phyloP scores from a whole-genome alignment of 37 sponge, comb jelly and placozoan species.

The Eunapius fragilis region DNA sequence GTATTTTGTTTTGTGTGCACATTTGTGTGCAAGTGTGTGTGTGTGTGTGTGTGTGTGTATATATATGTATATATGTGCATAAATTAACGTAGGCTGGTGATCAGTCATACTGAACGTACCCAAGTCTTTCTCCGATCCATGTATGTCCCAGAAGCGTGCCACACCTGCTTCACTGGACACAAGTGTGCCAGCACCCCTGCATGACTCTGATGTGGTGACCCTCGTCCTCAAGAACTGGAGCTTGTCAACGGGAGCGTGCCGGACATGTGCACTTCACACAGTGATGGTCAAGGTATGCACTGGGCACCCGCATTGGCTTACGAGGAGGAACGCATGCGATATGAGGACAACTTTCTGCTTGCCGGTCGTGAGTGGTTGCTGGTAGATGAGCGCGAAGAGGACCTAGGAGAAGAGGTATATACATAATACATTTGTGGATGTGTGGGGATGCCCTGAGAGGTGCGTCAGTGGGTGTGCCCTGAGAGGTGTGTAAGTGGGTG shows the following conservation, averaged over 20 bases:
- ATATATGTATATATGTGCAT: background rate
- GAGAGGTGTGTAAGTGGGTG: no score
- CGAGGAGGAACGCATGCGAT: constrained; percentile 47
- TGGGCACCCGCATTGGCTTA: constrained; percentile 6
- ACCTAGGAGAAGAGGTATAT: background rate
- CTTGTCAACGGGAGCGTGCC: constrained; percentile 83
- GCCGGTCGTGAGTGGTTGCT: constrained; percentile 52
- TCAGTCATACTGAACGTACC: constrained; percentile 30
- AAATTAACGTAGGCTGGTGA: no score
- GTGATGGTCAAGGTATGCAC: background rate
- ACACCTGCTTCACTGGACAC: constrained; percentile 88
- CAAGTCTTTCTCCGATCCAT: constrained; percentile 50
- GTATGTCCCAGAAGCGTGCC: constrained; percentile 89
- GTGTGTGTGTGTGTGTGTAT: background rate
- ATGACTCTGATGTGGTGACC: constrained; percentile 17
- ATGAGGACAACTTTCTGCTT: constrained; percentile 57
- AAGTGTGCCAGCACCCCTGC: constrained; percentile 42
- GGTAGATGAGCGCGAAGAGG: background rate
- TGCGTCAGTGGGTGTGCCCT: no score
- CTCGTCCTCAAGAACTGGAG: constrained; percentile 79
- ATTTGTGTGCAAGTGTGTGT: background rate
- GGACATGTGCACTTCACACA: background rate
- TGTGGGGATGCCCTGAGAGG: background rate
- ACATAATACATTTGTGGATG: no score
- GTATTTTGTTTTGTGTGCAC: background rate